These are phyloP conservation scores for Tauraco hartlaubi DNA, from an alignment of 2,797 vertebrate genomes.

Conservation along the genomic window DNA sequence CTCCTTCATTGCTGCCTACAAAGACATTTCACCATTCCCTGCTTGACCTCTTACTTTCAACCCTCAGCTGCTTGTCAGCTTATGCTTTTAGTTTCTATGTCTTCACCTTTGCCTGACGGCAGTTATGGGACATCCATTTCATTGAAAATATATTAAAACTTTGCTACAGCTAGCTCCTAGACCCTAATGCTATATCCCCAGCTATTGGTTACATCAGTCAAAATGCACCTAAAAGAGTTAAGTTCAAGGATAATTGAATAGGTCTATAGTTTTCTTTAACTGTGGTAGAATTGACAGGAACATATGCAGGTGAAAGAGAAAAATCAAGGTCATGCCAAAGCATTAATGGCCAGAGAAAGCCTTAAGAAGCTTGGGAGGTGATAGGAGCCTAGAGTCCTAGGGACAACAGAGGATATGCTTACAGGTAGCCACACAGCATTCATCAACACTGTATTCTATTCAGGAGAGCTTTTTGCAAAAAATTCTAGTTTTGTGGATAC, in stretches of 20 bases:
- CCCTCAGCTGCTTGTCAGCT: background rate
- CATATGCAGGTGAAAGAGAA: background rate
- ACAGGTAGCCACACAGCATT: background rate
- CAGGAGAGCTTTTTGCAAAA: background rate
- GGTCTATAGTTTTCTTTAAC: background rate
- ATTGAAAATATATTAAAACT: background rate
- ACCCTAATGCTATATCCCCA: background rate
- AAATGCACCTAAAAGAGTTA: background rate
- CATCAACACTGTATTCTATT: background rate
- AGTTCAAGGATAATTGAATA: background rate
- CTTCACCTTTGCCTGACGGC: background rate
- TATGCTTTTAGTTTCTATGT: background rate
- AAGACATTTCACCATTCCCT: background rate
- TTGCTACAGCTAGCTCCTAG: background rate
- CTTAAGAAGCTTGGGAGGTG: background rate
- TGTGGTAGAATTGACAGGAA: background rate
- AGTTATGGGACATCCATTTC: background rate
- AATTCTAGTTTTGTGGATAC: background rate
- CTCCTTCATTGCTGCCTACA: background rate
- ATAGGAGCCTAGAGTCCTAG: background rate
- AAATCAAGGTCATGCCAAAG: background rate
- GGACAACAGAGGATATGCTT: background rate
- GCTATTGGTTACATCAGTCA: background rate
- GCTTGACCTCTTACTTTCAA: background rate
- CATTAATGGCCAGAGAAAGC: background rate